These are phyloP conservation scores for Diorhabda elongata DNA, from an alignment of 1,140 invertebrate species.

Conservation along the genomic window DNA sequence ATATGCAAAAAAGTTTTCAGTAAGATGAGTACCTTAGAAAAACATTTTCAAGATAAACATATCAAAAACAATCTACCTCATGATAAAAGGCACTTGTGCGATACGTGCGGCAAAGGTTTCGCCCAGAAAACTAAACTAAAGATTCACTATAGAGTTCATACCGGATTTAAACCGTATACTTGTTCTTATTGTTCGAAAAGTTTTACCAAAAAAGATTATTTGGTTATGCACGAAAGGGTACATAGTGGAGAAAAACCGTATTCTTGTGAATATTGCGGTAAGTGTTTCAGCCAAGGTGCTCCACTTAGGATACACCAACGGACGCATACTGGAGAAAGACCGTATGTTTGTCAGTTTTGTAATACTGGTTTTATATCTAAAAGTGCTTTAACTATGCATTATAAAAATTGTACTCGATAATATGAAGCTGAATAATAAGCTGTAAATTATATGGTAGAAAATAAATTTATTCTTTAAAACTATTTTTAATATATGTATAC, in stretches of 20 bases:
- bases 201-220: constrained; percentile 54
- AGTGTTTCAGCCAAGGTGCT: constrained; percentile 49
- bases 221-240: constrained; percentile 55
- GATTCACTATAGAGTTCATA: constrained; percentile 60
- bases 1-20: constrained; percentile 34
- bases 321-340: constrained; percentile 41
- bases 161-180: constrained; percentile 50
- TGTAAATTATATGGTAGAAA: no score
- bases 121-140: constrained; percentile 56
- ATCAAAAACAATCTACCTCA: constrained; percentile 37
- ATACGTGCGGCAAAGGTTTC: constrained; percentile 51
- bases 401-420: constrained; percentile 38
- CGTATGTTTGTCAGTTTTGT: constrained; percentile 40
- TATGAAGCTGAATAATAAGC: no score
- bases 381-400: constrained; percentile 37
- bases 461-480: no score
- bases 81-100: constrained; percentile 41
- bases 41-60: constrained; percentile 28
- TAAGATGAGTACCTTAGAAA: constrained; percentile 28
- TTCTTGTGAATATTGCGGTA: constrained; percentile 52
- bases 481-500: no score
- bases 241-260: constrained; percentile 56
- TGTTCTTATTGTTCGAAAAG: constrained; percentile 53
- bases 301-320: constrained; percentile 51
- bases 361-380: constrained; percentile 33